phyloP scores from a whole-genome alignment of 2,113 vertebrate genomes.

The Microtus pennsylvanicus region DNA sequence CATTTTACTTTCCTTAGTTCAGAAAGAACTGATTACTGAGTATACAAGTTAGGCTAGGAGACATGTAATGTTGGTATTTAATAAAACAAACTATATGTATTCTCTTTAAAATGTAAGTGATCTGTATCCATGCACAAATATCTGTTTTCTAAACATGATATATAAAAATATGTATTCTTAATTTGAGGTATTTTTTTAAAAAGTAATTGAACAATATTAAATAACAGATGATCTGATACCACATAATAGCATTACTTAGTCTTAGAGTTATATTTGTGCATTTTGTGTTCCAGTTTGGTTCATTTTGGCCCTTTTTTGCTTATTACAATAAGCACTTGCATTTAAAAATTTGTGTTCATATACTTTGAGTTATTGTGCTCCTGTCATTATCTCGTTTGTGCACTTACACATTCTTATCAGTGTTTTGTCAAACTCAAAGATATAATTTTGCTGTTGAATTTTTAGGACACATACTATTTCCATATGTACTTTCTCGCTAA shows the following conservation, averaged over 20 bases:
- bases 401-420: constrained; percentile 54
- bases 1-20: constrained; percentile 76
- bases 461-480: constrained; percentile 46
- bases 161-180: constrained; percentile 78
- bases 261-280: constrained; percentile 20
- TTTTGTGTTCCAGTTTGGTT: constrained; percentile 49
- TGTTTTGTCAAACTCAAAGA: constrained; percentile 53
- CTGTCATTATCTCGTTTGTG: constrained; percentile 42
- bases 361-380: constrained; percentile 50
- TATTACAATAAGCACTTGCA: constrained; percentile 63
- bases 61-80: constrained; percentile 79
- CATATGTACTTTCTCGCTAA: constrained; percentile 30
- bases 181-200: constrained; percentile 83
- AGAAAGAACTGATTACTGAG: constrained; percentile 77
- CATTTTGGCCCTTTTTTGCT: constrained; percentile 55
- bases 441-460: constrained; percentile 50
- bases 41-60: constrained; percentile 74
- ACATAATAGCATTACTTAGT: constrained; percentile 66
- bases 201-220: constrained; percentile 79
- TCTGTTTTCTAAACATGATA: constrained; percentile 72
- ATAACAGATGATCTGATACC: constrained; percentile 69
- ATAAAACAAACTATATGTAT: constrained; percentile 77
- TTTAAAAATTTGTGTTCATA: constrained; percentile 49
- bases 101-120: constrained; percentile 81
- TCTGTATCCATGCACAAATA: constrained; percentile 71